These are phyloP conservation scores for Danio kyathit DNA, from an alignment of 2,797 vertebrate species.

Conservation along the genomic window DNA sequence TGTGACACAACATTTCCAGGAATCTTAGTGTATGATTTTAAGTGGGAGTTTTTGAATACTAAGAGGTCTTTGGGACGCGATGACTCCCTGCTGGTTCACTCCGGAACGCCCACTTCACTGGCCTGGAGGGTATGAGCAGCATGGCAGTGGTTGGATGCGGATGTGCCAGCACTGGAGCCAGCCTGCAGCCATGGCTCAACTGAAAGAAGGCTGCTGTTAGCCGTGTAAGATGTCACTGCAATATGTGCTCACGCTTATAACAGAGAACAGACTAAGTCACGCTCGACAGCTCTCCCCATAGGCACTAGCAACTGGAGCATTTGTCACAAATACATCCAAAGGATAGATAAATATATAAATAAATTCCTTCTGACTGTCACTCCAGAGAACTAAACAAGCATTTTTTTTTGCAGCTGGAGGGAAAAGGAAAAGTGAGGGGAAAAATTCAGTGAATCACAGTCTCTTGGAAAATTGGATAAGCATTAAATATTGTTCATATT, in stretches of 20 bases:
- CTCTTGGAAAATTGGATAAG: background rate
- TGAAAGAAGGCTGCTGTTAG: slow-evolving; percentile 71
- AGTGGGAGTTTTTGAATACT: slow-evolving; percentile 11
- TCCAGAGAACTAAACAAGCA: slow-evolving; percentile 51
- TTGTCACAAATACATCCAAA: slow-evolving; percentile 68
- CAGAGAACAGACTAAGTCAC: slow-evolving; percentile 72
- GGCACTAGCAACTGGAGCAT: slow-evolving; percentile 70
- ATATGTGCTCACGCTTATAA: slow-evolving; percentile 72
- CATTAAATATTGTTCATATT: slow-evolving; percentile 24
- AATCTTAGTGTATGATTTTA: background rate
- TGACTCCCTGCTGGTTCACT: background rate
- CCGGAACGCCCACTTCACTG: background rate
- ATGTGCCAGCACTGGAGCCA: slow-evolving; percentile 66
- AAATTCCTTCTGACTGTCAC: slow-evolving; percentile 59
- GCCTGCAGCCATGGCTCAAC: slow-evolving; percentile 70
- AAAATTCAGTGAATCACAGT: slow-evolving; percentile 15
- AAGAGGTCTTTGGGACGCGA: background rate
- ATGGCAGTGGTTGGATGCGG: background rate
- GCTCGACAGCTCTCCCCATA: slow-evolving; percentile 62
- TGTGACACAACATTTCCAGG: background rate
- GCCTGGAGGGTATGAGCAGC: background rate
- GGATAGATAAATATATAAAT: background rate
- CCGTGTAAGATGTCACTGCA: slow-evolving; percentile 76
- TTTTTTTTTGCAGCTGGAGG: background rate
- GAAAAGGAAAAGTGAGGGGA: slow-evolving; percentile 22